Evolutionary conservation across 1,140 invertebrate genomes (phyloP).

Genomic region (Penaeus chinensis): DNA sequence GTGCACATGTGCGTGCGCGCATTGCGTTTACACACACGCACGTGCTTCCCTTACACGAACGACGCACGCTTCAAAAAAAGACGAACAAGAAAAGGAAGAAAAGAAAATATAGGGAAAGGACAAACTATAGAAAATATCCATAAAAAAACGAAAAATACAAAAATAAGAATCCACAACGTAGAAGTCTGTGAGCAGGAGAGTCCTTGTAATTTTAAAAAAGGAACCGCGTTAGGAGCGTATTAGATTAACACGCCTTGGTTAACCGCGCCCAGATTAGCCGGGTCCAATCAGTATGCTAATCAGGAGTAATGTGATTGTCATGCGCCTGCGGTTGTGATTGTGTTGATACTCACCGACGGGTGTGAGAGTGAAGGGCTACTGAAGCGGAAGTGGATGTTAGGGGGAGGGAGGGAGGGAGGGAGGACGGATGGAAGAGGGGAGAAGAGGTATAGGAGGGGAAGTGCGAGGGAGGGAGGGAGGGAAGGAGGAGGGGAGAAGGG

Average conservation of each 20-base stretch:
- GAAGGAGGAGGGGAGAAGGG: too few relatives aligned
- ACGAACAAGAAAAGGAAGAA: too few relatives aligned
- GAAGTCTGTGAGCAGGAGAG: neutral
- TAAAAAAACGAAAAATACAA: too few relatives aligned
- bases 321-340: constrained; percentile 54
- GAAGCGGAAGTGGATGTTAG: neutral
- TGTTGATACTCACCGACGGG: constrained; percentile 51
- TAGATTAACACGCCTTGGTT: constrained; percentile 59
- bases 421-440: too few relatives aligned
- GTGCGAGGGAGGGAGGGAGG: too few relatives aligned
- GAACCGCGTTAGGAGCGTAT: constrained; percentile 18
- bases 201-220: constrained; percentile 38
- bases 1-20: too few relatives aligned
- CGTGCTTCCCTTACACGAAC: too few relatives aligned
- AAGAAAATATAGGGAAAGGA: too few relatives aligned
- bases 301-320: constrained; percentile 59
- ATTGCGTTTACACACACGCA: too few relatives aligned
- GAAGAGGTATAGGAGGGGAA: too few relatives aligned
- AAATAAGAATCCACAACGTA: neutral
- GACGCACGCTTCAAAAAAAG: too few relatives aligned
- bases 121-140: too few relatives aligned
- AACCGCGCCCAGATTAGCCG: constrained; percentile 57
- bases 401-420: neutral
- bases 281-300: constrained; percentile 61
- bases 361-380: constrained; percentile 32